phyloP scores from a whole-genome alignment of 37 sponge, comb jelly and placozoan species.

The Chondrosia reniformis region DNA sequence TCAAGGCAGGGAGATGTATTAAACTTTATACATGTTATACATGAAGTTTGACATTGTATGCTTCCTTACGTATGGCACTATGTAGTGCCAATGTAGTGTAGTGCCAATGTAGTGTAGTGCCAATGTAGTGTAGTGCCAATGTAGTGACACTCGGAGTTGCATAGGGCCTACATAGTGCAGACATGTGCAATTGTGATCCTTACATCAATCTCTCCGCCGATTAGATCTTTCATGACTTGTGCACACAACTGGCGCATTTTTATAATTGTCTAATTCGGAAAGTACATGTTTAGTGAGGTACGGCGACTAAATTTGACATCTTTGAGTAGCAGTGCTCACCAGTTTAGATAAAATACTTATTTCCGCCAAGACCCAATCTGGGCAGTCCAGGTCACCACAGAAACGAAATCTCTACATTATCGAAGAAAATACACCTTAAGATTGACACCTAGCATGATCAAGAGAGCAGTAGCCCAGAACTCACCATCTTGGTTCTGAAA shows the following conservation, averaged over 20 bases:
- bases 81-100: too few species aligned
- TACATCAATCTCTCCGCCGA: slow-evolving; percentile 69
- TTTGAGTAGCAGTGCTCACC: slow-evolving; percentile 44
- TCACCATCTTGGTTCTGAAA: too few species aligned
- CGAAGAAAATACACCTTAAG: not conserved
- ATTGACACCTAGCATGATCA: too few species aligned
- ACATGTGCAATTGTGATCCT: not conserved
- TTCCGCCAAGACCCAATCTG: slow-evolving; percentile 98
- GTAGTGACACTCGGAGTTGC: too few species aligned
- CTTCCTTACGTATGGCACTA: too few species aligned
- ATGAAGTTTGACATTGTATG: too few species aligned
- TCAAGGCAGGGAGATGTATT: not conserved
- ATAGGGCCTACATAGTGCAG: too few species aligned
- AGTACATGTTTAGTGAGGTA: too few species aligned
- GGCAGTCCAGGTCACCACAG: slow-evolving; percentile 99
- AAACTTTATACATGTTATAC: not conserved
- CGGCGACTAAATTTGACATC: too few species aligned
- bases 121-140: too few species aligned
- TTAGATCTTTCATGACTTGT: slow-evolving; percentile 76
- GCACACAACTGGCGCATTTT: slow-evolving; percentile 80
- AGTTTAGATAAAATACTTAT: slow-evolving; percentile 93
- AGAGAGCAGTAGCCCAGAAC: too few species aligned
- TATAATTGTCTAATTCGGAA: slow-evolving; percentile 61
- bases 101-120: too few species aligned
- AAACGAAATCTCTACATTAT: slow-evolving; percentile 83